phyloP scores from a whole-genome alignment of 2,888 invertebrate genomes.

The Gandaritis pyraliata region DNA sequence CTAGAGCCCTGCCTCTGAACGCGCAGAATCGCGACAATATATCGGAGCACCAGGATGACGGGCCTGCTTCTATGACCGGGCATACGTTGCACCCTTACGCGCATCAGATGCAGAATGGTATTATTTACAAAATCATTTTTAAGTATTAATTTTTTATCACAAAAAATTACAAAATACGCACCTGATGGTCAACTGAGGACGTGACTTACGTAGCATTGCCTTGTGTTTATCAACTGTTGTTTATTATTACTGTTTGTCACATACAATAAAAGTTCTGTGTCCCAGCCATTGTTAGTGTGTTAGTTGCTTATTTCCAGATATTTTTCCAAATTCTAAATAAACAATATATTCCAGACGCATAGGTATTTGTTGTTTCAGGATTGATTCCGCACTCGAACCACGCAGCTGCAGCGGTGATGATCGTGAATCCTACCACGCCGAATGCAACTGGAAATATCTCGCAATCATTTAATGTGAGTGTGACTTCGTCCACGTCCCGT shows the following conservation, averaged over 20 bases:
- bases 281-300: not conserved
- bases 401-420: slow-evolving; percentile 82
- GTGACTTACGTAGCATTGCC: too few relatives aligned
- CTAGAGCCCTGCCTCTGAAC: slow-evolving; percentile 73
- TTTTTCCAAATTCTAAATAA: too few relatives aligned
- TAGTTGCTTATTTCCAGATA: not conserved
- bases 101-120: slow-evolving; percentile 81
- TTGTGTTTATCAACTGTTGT: too few relatives aligned
- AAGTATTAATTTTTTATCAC: too few relatives aligned
- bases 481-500: not conserved
- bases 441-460: slow-evolving; percentile 76
- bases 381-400: slow-evolving; percentile 78
- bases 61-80: slow-evolving; percentile 62
- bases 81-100: slow-evolving; percentile 75
- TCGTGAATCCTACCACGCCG: slow-evolving; percentile 81
- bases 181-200: too few relatives aligned
- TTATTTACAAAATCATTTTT: too few relatives aligned
- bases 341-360: not conserved
- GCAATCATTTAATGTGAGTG: slow-evolving; percentile 77
- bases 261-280: too few relatives aligned
- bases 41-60: slow-evolving; percentile 73
- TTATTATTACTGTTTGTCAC: too few relatives aligned
- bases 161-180: too few relatives aligned
- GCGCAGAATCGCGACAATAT: slow-evolving; percentile 75
- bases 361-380: slow-evolving; percentile 52